phyloP scores from a whole-genome alignment of 2,113 vertebrate species.

The Myrmecophaga tridactyla region DNA sequence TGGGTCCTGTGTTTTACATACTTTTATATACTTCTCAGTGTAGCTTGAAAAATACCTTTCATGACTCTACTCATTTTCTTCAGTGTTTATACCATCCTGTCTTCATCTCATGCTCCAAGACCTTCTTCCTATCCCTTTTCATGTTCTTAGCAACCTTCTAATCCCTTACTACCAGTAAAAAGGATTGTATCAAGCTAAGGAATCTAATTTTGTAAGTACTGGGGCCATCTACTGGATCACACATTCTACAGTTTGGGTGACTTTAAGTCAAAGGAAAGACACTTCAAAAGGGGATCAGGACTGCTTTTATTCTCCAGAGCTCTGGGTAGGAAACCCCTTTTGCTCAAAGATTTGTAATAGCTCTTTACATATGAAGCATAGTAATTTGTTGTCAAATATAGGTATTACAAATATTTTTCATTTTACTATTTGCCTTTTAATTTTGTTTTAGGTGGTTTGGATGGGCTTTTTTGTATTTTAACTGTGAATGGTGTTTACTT shows the following conservation, averaged over 20 bases:
- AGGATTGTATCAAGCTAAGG: background rate
- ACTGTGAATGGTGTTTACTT: background rate
- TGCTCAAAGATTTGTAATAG: background rate
- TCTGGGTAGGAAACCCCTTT: background rate
- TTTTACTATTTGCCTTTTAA: background rate
- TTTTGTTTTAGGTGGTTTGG: background rate
- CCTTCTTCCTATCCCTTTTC: background rate
- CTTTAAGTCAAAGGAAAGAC: background rate
- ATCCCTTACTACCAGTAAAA: background rate
- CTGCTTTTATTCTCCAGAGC: background rate
- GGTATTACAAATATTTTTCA: background rate
- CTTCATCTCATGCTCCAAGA: background rate
- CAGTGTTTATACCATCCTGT: background rate
- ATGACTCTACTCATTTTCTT: slow-evolving; percentile 2
- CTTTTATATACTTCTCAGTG: background rate
- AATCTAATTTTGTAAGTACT: background rate
- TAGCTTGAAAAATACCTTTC: background rate
- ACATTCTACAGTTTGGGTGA: background rate
- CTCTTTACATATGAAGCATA: background rate
- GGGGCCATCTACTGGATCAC: background rate
- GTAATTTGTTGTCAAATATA: background rate
- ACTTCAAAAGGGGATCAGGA: background rate
- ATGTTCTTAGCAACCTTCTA: background rate
- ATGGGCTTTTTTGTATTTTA: background rate
- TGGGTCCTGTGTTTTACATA: background rate